phyloP scores from a whole-genome alignment of 2,797 vertebrate species.

The Chiroxiphia lanceolata region DNA sequence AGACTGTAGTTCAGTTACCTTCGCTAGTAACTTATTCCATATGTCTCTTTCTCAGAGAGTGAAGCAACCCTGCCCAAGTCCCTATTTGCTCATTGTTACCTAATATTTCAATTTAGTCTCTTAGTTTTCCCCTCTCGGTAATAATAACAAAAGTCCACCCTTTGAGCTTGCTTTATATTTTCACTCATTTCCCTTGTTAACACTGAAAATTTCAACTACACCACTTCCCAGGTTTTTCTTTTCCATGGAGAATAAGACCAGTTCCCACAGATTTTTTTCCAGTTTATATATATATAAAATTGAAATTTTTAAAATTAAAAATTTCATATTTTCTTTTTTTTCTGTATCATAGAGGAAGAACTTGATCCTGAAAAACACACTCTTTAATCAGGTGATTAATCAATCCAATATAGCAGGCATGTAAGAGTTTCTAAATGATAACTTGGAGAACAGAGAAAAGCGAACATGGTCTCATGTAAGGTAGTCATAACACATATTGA shows the following conservation, averaged over 20 bases:
- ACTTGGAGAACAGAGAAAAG: background rate
- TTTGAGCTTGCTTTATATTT: slow-evolving; percentile 27
- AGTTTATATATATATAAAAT: background rate
- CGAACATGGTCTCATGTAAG: background rate
- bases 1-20: slow-evolving; percentile 37
- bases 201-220: background rate
- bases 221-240: background rate
- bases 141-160: slow-evolving; percentile 16
- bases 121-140: slow-evolving; percentile 24
- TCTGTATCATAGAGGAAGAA: background rate
- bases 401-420: background rate
- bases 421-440: background rate
- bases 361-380: background rate
- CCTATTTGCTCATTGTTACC: slow-evolving; percentile 31
- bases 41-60: slow-evolving; percentile 5
- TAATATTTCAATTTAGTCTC: slow-evolving; percentile 50
- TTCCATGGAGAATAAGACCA: background rate
- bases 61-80: background rate
- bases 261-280: background rate
- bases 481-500: background rate
- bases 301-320: background rate
- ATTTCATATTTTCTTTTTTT: background rate
- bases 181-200: background rate
- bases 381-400: background rate
- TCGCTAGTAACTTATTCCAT: slow-evolving; percentile 51